These are phyloP conservation scores for Willisornis vidua DNA, from an alignment of 2,113 vertebrate species.

Conservation along the genomic window DNA sequence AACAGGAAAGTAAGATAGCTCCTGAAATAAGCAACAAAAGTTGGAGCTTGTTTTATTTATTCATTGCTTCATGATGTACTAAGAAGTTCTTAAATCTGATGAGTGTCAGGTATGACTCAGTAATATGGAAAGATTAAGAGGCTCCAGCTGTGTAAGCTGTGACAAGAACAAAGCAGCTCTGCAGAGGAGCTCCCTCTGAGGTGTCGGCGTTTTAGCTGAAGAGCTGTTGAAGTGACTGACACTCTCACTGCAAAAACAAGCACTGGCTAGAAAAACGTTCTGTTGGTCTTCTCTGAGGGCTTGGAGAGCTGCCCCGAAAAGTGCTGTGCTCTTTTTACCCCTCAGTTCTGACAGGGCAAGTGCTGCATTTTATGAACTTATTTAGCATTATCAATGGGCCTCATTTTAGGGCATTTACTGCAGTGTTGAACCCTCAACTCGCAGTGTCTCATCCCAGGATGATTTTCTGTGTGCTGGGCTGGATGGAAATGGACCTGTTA, in stretches of 20 bases:
- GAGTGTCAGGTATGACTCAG: not conserved
- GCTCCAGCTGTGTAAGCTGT: not conserved
- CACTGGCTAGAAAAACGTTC: not conserved
- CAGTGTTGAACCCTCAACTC: no score
- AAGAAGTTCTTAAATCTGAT: not conserved
- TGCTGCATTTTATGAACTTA: not conserved
- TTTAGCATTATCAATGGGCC: not conserved
- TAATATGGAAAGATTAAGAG: not conserved
- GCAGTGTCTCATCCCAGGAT: no score
- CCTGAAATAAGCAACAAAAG: not conserved
- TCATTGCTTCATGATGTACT: not conserved
- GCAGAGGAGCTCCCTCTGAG: not conserved
- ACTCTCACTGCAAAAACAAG: not conserved
- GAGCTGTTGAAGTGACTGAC: not conserved
- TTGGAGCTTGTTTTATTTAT: not conserved
- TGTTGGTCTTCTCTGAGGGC: not conserved
- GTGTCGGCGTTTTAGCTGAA: not conserved
- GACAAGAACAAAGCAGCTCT: not conserved
- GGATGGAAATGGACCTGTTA: no score
- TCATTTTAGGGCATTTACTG: not conserved
- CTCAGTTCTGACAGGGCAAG: not conserved
- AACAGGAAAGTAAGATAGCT: not conserved
- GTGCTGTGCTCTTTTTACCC: not conserved
- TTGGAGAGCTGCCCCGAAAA: not conserved
- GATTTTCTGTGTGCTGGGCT: no score